Base-by-base conservation (phyloP, 2,888 invertebrate genomes). In the Apoda limacodes region DNA sequence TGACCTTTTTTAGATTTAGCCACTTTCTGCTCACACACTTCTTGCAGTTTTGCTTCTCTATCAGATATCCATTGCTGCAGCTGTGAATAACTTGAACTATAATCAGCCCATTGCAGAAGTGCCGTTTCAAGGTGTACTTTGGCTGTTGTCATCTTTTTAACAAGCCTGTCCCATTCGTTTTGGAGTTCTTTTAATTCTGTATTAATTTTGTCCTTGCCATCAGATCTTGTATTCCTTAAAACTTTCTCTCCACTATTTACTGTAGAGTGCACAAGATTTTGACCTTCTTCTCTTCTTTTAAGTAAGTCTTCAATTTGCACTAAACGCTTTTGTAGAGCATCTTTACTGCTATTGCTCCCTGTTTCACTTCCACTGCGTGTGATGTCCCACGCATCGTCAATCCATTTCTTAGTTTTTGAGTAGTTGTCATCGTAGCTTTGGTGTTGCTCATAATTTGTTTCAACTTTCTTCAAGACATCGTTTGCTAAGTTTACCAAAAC, bases 21-120 rank as follows among this genome's bases (percentile, higher is more conserved):
- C 17, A 91, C 86, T 68, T 92, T 93, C 45, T 89, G 91, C 60
- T 93, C 93, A 47, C 89, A 89, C 28, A 93, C 94, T 80, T 95
- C 92, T 70, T 93, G 93, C 26, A 95, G 65, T 70, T 95, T 93
- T 4, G 93, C 92, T 81, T 96, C 95, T 48, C 95, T 86, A 53
- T 97, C 96, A 17, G 89, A 89, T 37, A 98, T 92, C 95, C 97
- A 96, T 83, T 95, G 92, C 54, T 95, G 92, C 13, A 97, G 74
- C 60, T 95, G 95, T 10, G 90, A 88, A 61, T 93, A 95, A 34
- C 94, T 95, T 31, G 95, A 95, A 59, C 93, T 95, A 63, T 95
- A 97, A 59, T 96, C 95, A 5, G 95, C 94, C 96, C 96, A 97
- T 84, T 97, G 95, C 22, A 96, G 80, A 9, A 95, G 76, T 46